These are phyloP conservation scores for Anoplopoma fimbria DNA, from an alignment of 2,113 vertebrate species.

Conservation along the genomic window DNA sequence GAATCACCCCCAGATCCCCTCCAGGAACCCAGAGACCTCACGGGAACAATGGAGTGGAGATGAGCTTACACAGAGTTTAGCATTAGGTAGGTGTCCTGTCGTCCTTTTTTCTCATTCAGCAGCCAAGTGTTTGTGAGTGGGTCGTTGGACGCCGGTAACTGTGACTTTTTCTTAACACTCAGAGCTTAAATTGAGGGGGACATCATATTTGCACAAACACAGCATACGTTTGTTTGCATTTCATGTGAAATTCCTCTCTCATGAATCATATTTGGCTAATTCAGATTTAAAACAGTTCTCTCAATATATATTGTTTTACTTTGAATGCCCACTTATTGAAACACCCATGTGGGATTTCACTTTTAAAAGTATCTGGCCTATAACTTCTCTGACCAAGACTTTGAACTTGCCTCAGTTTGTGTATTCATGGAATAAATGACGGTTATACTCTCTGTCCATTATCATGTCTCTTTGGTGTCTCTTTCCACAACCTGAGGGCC, in stretches of 20 bases:
- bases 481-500: constrained; percentile 27
- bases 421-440: neutral
- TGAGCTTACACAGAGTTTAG: constrained; percentile 40
- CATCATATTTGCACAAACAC: neutral
- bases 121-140: constrained; percentile 15
- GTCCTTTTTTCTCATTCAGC: constrained; percentile 3
- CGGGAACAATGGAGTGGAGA: constrained; percentile 42
- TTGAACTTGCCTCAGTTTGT: neutral
- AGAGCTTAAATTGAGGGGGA: no score
- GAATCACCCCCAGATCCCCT: constrained; percentile 24
- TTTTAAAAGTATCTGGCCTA: no score
- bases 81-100: neutral
- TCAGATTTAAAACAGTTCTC: neutral
- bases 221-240: neutral
- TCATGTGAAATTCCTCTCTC: neutral
- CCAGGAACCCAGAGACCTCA: constrained; percentile 36
- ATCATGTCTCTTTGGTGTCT: neutral
- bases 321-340: no score
- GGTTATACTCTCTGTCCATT: neutral
- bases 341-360: no score
- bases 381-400: neutral
- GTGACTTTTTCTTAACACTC: no score
- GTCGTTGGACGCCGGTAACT: neutral
- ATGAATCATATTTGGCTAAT: neutral
- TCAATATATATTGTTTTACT: neutral